Conservation (phyloP, 2,797 vertebrate species). For the Acanthurus lineatus region DNA sequence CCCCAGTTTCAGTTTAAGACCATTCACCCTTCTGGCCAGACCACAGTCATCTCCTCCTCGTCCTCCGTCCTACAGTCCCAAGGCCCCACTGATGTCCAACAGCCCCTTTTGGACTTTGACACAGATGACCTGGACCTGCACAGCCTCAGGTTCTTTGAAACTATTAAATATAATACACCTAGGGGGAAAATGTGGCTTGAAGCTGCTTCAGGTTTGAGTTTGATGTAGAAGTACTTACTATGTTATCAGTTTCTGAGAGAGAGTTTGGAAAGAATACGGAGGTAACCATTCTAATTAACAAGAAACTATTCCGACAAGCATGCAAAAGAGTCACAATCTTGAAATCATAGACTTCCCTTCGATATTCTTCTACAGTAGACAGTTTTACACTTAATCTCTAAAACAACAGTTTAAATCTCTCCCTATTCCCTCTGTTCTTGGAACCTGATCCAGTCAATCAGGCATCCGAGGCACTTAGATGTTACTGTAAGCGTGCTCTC, state of each 20-base stretch:
- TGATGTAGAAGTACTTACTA: not conserved
- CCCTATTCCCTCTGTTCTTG: not conserved
- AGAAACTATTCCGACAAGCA: not conserved
- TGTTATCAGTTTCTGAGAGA: not conserved
- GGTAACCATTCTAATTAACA: not conserved
- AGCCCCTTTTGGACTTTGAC: constrained; percentile 96
- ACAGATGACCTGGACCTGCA: constrained; percentile 97
- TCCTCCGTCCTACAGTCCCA: constrained; percentile 98
- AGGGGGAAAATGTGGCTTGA: no score
- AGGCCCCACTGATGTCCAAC: constrained; percentile 92
- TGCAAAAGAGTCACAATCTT: not conserved
- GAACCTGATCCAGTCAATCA: not conserved
- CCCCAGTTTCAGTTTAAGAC: constrained; percentile 99
- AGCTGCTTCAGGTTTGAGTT: not conserved
- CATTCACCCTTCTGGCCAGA: constrained; percentile 97
- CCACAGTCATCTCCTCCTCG: constrained; percentile 97
- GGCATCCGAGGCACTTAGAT: not conserved
- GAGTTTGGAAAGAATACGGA: not conserved
- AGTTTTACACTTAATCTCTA: not conserved
- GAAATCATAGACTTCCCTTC: not conserved
- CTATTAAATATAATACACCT: not conserved
- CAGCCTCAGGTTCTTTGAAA: constrained; percentile 90
- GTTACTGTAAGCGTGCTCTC: not conserved
- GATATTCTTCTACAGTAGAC: not conserved
- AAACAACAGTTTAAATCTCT: constrained; percentile 1